Base-by-base conservation (phyloP, 2,797 vertebrate species). In the Chiloscyllium punctatum region DNA sequence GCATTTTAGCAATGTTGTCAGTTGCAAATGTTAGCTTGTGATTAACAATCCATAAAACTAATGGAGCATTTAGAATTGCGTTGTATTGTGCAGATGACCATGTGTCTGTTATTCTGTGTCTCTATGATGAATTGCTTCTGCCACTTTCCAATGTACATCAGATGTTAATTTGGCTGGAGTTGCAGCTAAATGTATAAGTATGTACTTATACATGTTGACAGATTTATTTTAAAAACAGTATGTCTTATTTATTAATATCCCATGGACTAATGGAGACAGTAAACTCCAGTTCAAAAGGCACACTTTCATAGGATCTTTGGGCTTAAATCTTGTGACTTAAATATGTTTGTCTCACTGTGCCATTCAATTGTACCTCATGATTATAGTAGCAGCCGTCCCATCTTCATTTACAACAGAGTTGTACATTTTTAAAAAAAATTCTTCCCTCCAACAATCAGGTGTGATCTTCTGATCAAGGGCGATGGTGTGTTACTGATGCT, bases 41-140 rank as follows among this genome's bases (percentile, higher is more conserved):
- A 92, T 92, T 92, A 92, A 92, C 90, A 92, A 92, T 92, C 90
- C 90, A 92, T 92, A 92, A 92, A 92, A 92, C 62, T 92, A 92
- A 92, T 92, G 90, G 66, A 69, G 90, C 90, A 92, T 92, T 92
- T 92, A 92, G 62, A 92, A 92, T 92, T 68, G 90, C 69, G 90
- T 92, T 92, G 62, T 69, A 69, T 92, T 42, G 66, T 18, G 62
- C 90, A 68, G 62, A 92, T 92, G 90, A 92, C 90, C 90, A 92
- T 92, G 90, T 92, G 62, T 68, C 90, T 92, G 90, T 92, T 68
- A 42, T 92, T 92, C 23, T 25, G 66, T 92, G 66, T n/a, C 66
- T 92, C 90, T 37, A 37, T 92, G 66, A 92, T 92, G n/a, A 92
- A 92, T 92, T 18, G 66, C 42, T 69, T 69, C 66, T 92, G 62